Base-by-base conservation (phyloP, 35 echinoderm and acorn worm genomes). In the Lytechinus variegatus region DNA sequence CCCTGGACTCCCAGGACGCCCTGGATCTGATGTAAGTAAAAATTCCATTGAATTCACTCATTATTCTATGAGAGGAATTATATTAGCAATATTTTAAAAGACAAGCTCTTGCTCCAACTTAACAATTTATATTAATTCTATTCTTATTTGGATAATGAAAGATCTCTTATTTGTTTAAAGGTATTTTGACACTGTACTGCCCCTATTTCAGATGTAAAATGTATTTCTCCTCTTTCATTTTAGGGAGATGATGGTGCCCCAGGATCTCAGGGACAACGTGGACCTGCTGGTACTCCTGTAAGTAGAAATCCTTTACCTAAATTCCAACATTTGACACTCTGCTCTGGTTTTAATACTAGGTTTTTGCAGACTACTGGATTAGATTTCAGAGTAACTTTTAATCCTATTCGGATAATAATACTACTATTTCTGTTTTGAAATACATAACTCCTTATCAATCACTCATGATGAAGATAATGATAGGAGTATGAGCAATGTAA, bases 171-270 rank as follows among this genome's bases (percentile, higher is more conserved):
- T 71, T 19, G 24, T 19, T 71, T 71, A 6, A 71, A 24, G n/a
- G 19, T 79, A 16, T 79, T 79, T 8, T 79, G 66, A 24, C 24
- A 24, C 7, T 79, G 61, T 72, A 0, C n/a, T 8, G 19, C n/a
- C 19, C 66, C 14, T n/a, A 79, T 3, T 79, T 79, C 0, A 79
- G 7, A 79, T 24, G n/a, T 8, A n/a, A 24, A 6, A 27, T 24
- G 33, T 0, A 5, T 79, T 79, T 79, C 14, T 79, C 66, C n/a
- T n/a, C n/a, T n/a, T 79, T 16, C 21, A 93, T 93, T 56, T 93
- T 24, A 93, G 92, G 97, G 97, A 95, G 89, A 92, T 95, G 97
- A 98, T 95, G 97, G 97, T 94, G 33, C 95, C 89, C 92, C 97
- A 94, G 97, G 97, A 53, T 91, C 96, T 53, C 94, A 91, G 66